Evolutionary conservation across 2,113 vertebrate genomes (phyloP), one percentile per base, ranked within the genome.

Genomic region (Lepus europaeus): DNA sequence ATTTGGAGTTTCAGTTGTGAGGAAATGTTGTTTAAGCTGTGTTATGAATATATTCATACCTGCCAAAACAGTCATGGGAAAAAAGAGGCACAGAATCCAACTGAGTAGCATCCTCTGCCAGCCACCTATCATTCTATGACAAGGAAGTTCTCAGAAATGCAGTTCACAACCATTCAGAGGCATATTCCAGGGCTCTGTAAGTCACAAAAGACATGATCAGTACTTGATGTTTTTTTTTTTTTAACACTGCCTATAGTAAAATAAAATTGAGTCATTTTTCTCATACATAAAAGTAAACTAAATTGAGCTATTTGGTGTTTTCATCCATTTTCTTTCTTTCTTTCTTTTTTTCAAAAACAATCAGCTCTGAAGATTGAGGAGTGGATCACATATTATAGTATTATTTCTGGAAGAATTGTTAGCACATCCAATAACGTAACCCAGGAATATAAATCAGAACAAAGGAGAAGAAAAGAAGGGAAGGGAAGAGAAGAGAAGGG

Each of bases 221-320:
- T 33, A 92, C 49, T 82, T 94, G 89, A 72, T 39, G 39, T 11
- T 69, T 23, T 68, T 89, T 59, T 93, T 61, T 92, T 76, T 56
- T 66, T 83, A 90, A 80, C 33, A 87, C 1, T 76, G 69, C 9
- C 1, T 31, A 74, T 39, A 68, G 84, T 89, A 91, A 97, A 92
- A 90, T 70, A 81, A 93, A 96, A 93, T 51, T 53, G 66, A 94
- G 56, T 68, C 61, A 36, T 69, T 96, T 95, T 94, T 12, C 36
- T 73, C 84, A 66, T 33, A 68, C 19, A 45, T 87, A 63, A 92
- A 87, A 90, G 72, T 61, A 84, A 95, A 77, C 14, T 25, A 86
- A 12, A 69, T 49, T 76, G 74, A 87, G 29, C 17, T 87, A 87
- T 81, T 81, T 95, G 74, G 76, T 39, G 53, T 78, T 89, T 91